Percentiles rank a stretch among this genome's conserved stretches.
These are phyloP conservation scores for Rhamphomyia laevipes DNA, from an alignment of 2,888 invertebrate genomes.

Conservation along the genomic window DNA sequence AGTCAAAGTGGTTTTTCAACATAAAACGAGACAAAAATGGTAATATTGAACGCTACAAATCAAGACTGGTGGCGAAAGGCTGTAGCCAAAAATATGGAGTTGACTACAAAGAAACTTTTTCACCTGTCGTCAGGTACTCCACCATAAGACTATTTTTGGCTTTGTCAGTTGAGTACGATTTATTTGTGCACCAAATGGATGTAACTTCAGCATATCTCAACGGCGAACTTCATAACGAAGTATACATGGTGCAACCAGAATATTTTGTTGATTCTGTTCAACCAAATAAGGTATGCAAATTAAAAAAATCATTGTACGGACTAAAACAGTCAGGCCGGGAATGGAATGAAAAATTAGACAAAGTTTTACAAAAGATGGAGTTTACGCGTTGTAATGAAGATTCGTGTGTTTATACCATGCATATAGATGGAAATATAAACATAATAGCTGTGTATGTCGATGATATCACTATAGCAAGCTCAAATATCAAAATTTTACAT, in stretches of 20 bases:
- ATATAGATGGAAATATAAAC: conserved; percentile 5
- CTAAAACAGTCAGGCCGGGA: neutral
- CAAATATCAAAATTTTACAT: neutral
- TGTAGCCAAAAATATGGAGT: neutral
- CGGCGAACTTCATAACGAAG: conserved; percentile 10
- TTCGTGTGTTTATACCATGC: conserved; percentile 13
- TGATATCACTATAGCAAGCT: conserved; percentile 13
- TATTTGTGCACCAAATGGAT: conserved; percentile 16
- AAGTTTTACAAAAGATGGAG: conserved; percentile 8
- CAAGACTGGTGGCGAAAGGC: neutral
- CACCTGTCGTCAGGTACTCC: neutral
- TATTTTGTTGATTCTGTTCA: conserved; percentile 9
- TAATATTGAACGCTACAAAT: neutral
- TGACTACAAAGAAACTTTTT: too few species aligned
- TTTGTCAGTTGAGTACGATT: conserved; percentile 10
- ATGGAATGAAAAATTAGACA: conserved; percentile 1
- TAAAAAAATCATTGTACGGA: too few species aligned
- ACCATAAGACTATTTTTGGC: neutral
- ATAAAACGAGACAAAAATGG: neutral
- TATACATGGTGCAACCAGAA: conserved; percentile 16
- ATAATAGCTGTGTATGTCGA: conserved; percentile 11
- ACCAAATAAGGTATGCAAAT: neutral
- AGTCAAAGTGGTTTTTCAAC: neutral
- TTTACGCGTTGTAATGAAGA: conserved; percentile 13
- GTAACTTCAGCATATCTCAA: conserved; percentile 16